Evolutionary conservation across 2,113 vertebrate genomes (phyloP).

Genomic region (Fregetta grallaria): DNA sequence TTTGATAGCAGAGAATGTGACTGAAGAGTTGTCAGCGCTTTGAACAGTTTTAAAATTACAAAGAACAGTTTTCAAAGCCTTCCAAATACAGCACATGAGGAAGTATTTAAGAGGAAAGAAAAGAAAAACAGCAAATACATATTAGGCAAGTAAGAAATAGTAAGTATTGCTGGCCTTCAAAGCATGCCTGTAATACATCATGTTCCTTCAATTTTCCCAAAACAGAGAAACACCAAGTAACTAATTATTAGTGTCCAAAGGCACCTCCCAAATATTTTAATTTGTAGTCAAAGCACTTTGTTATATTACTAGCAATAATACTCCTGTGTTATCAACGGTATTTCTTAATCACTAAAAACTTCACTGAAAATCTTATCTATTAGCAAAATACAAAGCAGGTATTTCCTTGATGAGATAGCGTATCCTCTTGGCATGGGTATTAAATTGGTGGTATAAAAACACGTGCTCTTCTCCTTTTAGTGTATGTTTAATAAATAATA

Average conservation of each 20-base stretch:
- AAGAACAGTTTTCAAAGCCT: not conserved
- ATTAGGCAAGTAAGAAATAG: not conserved
- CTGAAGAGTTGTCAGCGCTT: not conserved
- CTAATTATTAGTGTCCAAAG: not conserved
- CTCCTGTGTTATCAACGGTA: not conserved
- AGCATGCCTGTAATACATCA: not conserved
- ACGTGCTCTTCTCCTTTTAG: not conserved
- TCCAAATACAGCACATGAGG: not conserved
- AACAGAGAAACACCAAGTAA: not conserved
- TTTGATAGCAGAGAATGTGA: not conserved
- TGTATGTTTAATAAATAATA: not conserved
- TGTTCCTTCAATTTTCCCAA: not conserved
- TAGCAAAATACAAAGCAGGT: not conserved
- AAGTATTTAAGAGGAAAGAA: not conserved
- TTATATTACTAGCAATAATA: not conserved
- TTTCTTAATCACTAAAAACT: not conserved
- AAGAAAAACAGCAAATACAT: not conserved
- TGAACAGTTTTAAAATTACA: not conserved
- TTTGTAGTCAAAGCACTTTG: not conserved
- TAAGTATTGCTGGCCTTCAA: not conserved
- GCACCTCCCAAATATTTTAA: not conserved
- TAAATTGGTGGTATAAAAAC: not conserved
- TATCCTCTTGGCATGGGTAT: not conserved
- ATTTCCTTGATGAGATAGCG: accelerated
- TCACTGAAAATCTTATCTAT: not conserved